A percentile compares a stretch with the other conserved stretches of the same genome.
Conservation (phyloP, 1,140 invertebrate species). For the Acromyrmex heyeri region DNA sequence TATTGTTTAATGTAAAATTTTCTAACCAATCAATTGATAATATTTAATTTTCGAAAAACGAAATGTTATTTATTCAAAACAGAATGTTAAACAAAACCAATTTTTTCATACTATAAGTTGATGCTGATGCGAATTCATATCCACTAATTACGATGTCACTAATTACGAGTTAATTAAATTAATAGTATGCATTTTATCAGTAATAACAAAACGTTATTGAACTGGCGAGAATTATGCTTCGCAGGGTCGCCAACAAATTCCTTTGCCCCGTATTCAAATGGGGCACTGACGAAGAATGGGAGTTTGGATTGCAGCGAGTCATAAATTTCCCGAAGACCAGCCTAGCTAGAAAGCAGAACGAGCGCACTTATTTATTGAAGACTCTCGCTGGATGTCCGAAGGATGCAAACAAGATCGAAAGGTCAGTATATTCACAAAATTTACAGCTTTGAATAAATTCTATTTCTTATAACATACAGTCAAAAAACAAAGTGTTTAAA, state of each 20-base stretch:
- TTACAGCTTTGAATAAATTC: not conserved
- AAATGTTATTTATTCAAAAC: too few relatives aligned
- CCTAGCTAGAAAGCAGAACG: constrained; percentile 88
- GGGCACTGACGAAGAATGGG: constrained; percentile 92
- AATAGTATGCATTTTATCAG: not conserved
- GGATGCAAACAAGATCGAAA: constrained; percentile 89
- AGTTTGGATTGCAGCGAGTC: constrained; percentile 91
- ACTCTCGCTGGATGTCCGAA: constrained; percentile 91
- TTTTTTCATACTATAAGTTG: too few relatives aligned
- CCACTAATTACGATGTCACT: too few relatives aligned
- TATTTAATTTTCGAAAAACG: too few relatives aligned
- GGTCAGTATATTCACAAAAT: constrained; percentile 72
- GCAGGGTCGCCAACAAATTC: constrained; percentile 90
- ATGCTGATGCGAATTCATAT: too few relatives aligned
- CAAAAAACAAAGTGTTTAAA: not conserved
- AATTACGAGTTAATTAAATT: not conserved
- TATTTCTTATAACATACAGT: not conserved
- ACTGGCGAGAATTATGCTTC: constrained; percentile 59
- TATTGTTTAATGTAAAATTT: too few relatives aligned
- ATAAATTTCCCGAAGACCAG: constrained; percentile 90
- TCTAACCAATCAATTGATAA: too few relatives aligned
- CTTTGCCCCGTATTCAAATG: constrained; percentile 93
- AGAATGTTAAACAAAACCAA: too few relatives aligned
- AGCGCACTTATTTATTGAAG: constrained; percentile 92
- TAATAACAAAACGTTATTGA: not conserved